Percentiles rank a stretch among this genome's conserved stretches.
Evolutionary conservation across 2,888 invertebrate genomes (phyloP).

Genomic region (Anarsia innoxiella): DNA sequence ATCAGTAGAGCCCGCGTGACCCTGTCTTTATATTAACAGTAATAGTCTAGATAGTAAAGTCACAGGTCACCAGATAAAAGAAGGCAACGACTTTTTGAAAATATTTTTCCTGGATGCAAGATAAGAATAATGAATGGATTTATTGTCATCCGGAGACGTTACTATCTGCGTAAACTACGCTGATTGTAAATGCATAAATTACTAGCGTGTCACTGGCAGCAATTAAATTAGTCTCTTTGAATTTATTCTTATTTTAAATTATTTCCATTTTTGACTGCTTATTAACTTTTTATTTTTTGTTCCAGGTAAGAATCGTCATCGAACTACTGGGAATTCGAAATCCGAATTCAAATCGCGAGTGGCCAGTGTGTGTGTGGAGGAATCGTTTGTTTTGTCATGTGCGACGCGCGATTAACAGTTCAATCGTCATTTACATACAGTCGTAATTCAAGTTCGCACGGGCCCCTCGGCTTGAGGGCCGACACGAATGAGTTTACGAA

Average conservation of each 20-base stretch:
- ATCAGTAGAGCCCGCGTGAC: conserved; percentile 52
- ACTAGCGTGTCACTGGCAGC: background rate
- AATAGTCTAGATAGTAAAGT: conserved; percentile 41
- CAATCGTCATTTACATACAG: conserved; percentile 53
- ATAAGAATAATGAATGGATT: conserved; percentile 40
- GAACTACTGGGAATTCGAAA: conserved; percentile 34
- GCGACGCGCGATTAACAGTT: conserved; percentile 52
- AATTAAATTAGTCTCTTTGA: too few relatives aligned
- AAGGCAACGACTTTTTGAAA: conserved; percentile 64
- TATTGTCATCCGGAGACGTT: conserved; percentile 19
- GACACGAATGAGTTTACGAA: conserved; percentile 31
- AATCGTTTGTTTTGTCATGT: conserved; percentile 51
- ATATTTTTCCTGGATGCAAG: conserved; percentile 44
- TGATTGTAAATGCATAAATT: conserved; percentile 9
- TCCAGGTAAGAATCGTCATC: conserved; percentile 56
- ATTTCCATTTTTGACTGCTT: background rate
- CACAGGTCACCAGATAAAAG: conserved; percentile 50
- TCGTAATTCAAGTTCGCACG: conserved; percentile 54
- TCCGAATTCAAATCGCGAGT: conserved; percentile 46
- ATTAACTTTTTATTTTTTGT: too few relatives aligned
- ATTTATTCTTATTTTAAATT: background rate
- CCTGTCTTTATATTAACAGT: conserved; percentile 47
- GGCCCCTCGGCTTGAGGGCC: conserved; percentile 28
- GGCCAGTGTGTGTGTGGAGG: conserved; percentile 37
- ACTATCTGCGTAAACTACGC: conserved; percentile 2